These are phyloP conservation scores for Drosophila robusta DNA, from an alignment of 2,888 invertebrate genomes.

Conservation along the genomic window DNA sequence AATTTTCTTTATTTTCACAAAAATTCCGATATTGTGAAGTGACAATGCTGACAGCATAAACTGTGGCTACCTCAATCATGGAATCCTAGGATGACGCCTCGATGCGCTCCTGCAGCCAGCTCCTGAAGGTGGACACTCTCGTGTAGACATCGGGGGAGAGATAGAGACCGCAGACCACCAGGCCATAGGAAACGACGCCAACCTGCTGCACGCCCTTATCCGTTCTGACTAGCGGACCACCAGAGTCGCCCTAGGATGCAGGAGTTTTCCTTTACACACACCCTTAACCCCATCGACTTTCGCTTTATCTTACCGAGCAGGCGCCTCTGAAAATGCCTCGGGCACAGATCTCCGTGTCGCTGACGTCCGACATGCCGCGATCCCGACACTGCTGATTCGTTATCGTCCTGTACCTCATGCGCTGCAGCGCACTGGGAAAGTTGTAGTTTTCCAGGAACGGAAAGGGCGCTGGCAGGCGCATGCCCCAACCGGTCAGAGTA, in stretches of 20 bases:
- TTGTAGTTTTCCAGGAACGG: slow-evolving; percentile 69
- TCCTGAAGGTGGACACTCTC: slow-evolving; percentile 80
- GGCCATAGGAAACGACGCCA: slow-evolving; percentile 83
- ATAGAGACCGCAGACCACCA: slow-evolving; percentile 75
- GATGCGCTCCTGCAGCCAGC: slow-evolving; percentile 70
- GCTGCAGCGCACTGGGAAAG: slow-evolving; percentile 80
- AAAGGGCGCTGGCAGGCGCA: slow-evolving; percentile 72
- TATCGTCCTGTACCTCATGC: slow-evolving; percentile 78
- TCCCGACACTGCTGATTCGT: slow-evolving; percentile 77
- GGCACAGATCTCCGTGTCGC: slow-evolving; percentile 83
- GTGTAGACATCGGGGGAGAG: slow-evolving; percentile 84
- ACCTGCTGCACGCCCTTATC: slow-evolving; percentile 69
- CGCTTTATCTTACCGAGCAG: slow-evolving; percentile 73
- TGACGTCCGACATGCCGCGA: slow-evolving; percentile 75
- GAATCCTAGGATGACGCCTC: not conserved
- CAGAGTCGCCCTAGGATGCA: slow-evolving; percentile 82
- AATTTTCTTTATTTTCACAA: no score
- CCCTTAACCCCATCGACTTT: not conserved
- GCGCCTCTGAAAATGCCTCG: slow-evolving; percentile 75
- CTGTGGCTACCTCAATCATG: not conserved
- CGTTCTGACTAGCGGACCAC: slow-evolving; percentile 81
- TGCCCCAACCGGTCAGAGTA: slow-evolving; percentile 84
- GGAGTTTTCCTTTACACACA: not conserved
- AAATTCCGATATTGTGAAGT: no score
- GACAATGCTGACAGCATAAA: no score